These are phyloP conservation scores for Seira musarum DNA, from an alignment of 2,888 invertebrate genomes.

Conservation along the genomic window DNA sequence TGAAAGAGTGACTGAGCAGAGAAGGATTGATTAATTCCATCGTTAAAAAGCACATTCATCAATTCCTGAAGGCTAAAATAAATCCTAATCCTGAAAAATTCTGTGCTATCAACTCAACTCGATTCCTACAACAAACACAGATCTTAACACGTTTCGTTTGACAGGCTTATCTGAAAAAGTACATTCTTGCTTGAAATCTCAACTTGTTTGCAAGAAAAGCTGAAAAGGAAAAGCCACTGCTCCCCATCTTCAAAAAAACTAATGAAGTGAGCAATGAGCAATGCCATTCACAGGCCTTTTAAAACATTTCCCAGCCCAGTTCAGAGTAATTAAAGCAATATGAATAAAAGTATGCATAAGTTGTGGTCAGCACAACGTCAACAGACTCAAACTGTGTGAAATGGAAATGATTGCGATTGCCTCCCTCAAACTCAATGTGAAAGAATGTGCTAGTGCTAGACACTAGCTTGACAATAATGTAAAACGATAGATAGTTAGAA, in stretches of 20 bases:
- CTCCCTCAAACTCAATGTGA: no score
- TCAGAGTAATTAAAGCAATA: background rate
- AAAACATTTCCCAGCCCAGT: background rate
- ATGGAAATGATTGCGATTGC: no score
- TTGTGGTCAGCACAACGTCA: no score
- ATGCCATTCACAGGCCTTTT: no score
- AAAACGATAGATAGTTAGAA: no score
- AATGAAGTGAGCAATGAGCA: no score
- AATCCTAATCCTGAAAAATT: background rate
- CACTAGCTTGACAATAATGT: no score
- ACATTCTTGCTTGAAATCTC: background rate
- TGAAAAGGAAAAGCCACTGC: no score
- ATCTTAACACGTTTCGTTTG: conserved; percentile 44
- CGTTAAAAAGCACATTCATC: conserved; percentile 10
- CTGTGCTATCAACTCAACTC: background rate
- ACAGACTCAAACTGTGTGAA: no score
- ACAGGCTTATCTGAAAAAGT: conserved; percentile 41
- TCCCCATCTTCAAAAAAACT: no score
- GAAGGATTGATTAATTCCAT: conserved; percentile 45
- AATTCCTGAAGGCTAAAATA: background rate
- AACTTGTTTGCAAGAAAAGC: background rate
- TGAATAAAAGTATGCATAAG: no score
- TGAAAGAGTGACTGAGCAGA: conserved; percentile 43
- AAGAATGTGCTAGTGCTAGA: no score
- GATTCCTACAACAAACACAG: background rate